Conservation (phyloP, 1,140 invertebrate genomes). For the Brachionus plicatilis region DNA sequence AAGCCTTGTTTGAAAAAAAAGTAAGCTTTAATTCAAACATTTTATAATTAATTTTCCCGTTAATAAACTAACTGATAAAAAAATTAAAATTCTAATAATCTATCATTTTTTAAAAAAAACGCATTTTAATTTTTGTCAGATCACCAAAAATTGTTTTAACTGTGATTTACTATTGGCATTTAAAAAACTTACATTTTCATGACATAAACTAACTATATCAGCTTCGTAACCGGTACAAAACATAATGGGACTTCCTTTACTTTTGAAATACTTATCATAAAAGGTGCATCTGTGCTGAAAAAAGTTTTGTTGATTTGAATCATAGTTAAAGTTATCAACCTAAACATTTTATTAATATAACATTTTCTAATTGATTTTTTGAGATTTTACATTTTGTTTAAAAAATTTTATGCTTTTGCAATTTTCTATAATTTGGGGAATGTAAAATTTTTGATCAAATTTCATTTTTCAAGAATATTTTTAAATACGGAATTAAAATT, state of each 20-base stretch:
- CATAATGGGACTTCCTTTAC: slow-evolving; percentile 69
- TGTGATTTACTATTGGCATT: not conserved
- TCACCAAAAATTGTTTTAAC: not conserved
- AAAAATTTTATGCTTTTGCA: not conserved
- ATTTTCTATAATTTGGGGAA: not conserved
- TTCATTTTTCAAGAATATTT: too few relatives aligned
- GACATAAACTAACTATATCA: slow-evolving; percentile 76
- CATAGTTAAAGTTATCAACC: slow-evolving; percentile 74
- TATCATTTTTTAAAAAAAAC: too few relatives aligned
- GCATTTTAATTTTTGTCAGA: not conserved
- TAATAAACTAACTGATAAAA: too few relatives aligned
- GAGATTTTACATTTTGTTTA: not conserved
- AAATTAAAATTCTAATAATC: too few relatives aligned
- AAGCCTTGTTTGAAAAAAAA: too few relatives aligned
- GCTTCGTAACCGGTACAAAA: slow-evolving; percentile 98
- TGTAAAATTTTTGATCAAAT: too few relatives aligned
- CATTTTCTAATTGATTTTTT: not conserved
- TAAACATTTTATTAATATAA: slow-evolving; percentile 47
- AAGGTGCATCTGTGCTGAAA: slow-evolving; percentile 70
- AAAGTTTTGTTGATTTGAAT: slow-evolving; percentile 65
- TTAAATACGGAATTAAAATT: too few relatives aligned
- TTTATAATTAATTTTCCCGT: too few relatives aligned
- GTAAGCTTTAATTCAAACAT: too few relatives aligned
- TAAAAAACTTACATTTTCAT: slow-evolving; percentile 69
- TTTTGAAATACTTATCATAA: slow-evolving; percentile 65